Evolutionary conservation across 2,888 invertebrate species (phyloP), one percentile per base, ranked within the genome.

Genomic region (Tipula vernalis): DNA sequence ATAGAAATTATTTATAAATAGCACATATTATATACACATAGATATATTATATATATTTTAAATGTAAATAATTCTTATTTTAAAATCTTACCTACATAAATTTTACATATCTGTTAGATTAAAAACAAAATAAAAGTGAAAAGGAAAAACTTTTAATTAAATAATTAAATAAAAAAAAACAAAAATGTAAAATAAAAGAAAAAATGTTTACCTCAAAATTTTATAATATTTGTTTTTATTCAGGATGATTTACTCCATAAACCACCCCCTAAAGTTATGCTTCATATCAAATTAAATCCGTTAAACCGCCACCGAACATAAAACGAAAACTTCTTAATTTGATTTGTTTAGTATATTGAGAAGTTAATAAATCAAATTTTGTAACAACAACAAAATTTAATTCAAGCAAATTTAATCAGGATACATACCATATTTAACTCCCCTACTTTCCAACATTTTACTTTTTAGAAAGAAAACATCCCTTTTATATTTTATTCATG

Each of bases 1-100:
- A 51, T 83, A 36, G 84, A 36, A 39, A 84, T n/a, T 84, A 84
- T 84, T 84, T 84, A 84, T 84, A 84, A 84, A 84, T 84, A 84
- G 84, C 84, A 84, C 71, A 71, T 71, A 71, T 71, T 71, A 71
- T 71, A 71, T 71, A 71, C 71, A 71, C 28, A 71, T 71, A 71
- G 10, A 71, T 71, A 71, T 71, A 71, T 71, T 71, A 71, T 28
- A 51, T 51, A 71, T 28, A 71, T 71, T 71, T 71, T 71, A 71
- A 71, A 28, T 71, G 71, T 71, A 71, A 71, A 71, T 71, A 71
- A 71, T 71, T 71, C 28, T 71, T 71, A 71, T 28, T 71, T 71
- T 71, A 10, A 28, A 71, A 71, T 28, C 71, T 28, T 71, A 71
- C 8, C 28, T 71, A 71, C 28, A 71, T 28, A 71, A 71, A 71